Percentiles rank a stretch among this genome's conserved stretches.
Conservation (phyloP, 2,113 vertebrate genomes). For the Laticauda colubrina region DNA sequence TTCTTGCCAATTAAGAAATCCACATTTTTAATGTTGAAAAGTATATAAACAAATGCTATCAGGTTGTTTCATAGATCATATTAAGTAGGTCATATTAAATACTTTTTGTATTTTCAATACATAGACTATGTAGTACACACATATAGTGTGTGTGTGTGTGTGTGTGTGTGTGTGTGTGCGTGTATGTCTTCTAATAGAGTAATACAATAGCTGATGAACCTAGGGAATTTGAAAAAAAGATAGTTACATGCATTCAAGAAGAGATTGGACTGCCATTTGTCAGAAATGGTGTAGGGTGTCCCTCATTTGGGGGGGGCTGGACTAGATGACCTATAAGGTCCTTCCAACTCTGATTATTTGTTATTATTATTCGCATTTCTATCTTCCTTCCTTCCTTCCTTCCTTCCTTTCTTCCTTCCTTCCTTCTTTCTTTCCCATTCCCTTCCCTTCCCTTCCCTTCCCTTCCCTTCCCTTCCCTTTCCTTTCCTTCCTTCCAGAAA, state of each 20-base stretch:
- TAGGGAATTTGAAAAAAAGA: background rate
- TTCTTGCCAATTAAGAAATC: background rate
- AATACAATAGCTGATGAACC: background rate
- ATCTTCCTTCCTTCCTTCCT: no score
- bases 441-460: no score
- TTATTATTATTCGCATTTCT: background rate
- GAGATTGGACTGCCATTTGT: no score
- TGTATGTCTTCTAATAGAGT: background rate
- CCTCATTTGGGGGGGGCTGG: no score
- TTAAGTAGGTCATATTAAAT: background rate
- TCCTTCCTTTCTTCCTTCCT: no score
- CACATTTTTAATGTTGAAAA: background rate
- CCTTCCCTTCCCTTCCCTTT: no score
- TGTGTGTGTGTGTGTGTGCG: no score
- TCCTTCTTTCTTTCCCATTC: rapidly evolving
- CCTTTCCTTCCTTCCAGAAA: background rate
- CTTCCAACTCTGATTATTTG: no score
- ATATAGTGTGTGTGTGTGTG: no score
- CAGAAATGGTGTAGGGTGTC: no score
- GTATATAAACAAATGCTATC: background rate
- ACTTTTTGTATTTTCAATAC: background rate
- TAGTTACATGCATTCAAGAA: background rate
- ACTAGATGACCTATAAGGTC: no score
- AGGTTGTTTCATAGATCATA: background rate
- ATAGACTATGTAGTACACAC: background rate